Evolutionary conservation across 2,113 vertebrate species (phyloP), one percentile per base, ranked within the genome.

Genomic region (Pseudopipra pipra): DNA sequence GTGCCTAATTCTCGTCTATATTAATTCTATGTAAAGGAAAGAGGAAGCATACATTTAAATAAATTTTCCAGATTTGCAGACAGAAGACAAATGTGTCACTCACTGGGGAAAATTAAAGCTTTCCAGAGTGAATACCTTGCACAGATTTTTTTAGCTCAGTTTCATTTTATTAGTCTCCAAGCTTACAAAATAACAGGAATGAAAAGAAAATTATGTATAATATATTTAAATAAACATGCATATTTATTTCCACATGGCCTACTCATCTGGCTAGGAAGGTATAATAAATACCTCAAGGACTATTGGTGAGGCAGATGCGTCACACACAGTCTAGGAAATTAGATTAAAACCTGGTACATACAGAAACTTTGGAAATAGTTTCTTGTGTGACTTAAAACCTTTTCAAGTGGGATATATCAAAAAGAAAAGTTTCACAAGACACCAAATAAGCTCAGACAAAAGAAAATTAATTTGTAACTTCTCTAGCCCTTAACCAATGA

Each of bases 21-120:
- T 95, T 95, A 95, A 95, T 90, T 95, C 83, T 87, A 85, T 10
- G 27, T 61, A 93, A 82, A 91, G 84, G n/a, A 85, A 91, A 82
- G 59, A 94, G 46, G 37, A 93, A 94, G 89, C 78, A 96, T 95
- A 94, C 16, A 93, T 96, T 96, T 97, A 87, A 96, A 97, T 95
- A 95, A 95, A 93, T 96, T 94, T 95, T 96, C 81, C 89, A 91
- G 74, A 95, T 94, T 73, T 94, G 85, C 74, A 94, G 85, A 96
- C 81, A 87, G 93, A 94, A 95, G 89, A 96, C 67, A 93, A 95
- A 94, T 87, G 74, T 94, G 91, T 94, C 95, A 89, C 47, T 95
- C 90, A 90, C 71, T 35, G 14, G 67, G 74, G 85, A 93, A 91
- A 96, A 95, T 76, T 59, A 96, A 93, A 91, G 82, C 86, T 92